Base-by-base conservation (phyloP, 2,797 vertebrate genomes). In the Threskiornis aethiopicus region DNA sequence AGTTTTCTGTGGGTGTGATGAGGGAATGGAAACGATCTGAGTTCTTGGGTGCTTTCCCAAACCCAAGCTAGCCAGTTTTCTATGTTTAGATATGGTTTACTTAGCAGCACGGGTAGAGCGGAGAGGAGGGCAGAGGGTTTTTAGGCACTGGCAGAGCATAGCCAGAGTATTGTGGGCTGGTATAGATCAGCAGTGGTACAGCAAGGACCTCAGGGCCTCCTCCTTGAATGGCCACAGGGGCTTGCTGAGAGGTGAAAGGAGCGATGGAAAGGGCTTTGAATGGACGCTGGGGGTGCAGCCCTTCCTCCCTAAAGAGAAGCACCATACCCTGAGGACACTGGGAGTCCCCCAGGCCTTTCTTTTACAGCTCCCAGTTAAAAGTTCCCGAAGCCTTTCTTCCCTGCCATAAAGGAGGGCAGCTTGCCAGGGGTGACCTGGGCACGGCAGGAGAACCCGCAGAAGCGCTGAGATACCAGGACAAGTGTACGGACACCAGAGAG, bases 41-140 rank as follows among this genome's bases (percentile, higher is more conserved):
- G 89, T 75, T 93, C 76, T 96, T 96, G 92, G 91, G 95, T 96
- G 79, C 94, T 96, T 96, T 96, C 95, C 96, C 92, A 96, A 93
- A 88, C 54, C 67, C 65, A 90, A 87, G 65, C 73, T 58, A 94
- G 69, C 89, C 84, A 79, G 79, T 94, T 93, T 96, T 93, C 96
- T 96, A 93, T 92, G 75, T 95, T 93, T 96, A 91, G 89, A 62
- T 62, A 90, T 0, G 8, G 82, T 94, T 97, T 96, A 88, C 72
- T 92, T 88, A 81, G 82, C 71, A 91, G 91, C 33, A 17, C 5
- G 87, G 72, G 65, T 87, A 49, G 39, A 91, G 41, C 1, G 1
- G 75, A 87, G 71, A 42, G 76, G 49, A 72, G 47, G 71, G 47
- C 59, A 77, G 57, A 76, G 77, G 24, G 39, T 47, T 87, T 93